Base-by-base conservation (phyloP, 2,797 vertebrate genomes). In the Martes flavigula region DNA sequence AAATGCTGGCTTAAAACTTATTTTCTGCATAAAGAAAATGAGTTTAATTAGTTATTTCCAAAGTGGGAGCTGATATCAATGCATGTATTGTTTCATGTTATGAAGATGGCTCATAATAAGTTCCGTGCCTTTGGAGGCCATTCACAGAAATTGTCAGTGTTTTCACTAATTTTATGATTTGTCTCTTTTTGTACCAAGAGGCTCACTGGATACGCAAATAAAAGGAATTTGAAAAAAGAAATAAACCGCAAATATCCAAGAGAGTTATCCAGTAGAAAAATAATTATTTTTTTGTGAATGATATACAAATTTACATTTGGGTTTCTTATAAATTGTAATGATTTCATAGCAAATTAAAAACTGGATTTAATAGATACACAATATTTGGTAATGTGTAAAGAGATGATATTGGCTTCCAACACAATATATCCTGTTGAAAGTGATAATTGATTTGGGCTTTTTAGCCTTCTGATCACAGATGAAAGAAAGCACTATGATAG, bases 21-120 rank as follows among this genome's bases (percentile, higher is more conserved):
- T 54, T 85, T 89, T 93, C 27, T 40, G 43, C 13, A 12, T n/a
- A 91, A 96, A 30, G 62, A 96, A n/a, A 90, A 68, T 91, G 38
- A 87, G 12, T 94, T 96, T 83, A 96, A 68, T 92, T 94, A 73
- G 32, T 81, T 97, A 62, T 91, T 93, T 96, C 62, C 25, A 62
- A 90, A 92, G 21, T 87, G 46, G 91, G 56, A 81, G 27, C 72
- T 56, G 30, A 68, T 91, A 35, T 62, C 64, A 58, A 32, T 51
- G n/a, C 4, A 21, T 48, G 25, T 64, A 43, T 78, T 73, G 87
- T 88, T 93, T 94, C 77, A 87, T 7, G 23, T 75, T 75, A 88
- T 92, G 30, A 70, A 54, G 20, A 40, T 73, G n/a, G 35, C 14
- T 87, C 18, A 27, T 77, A 54, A 38, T 68, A 84, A 89, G 14